phyloP scores from a whole-genome alignment of 2,888 invertebrate genomes.

The Conops quadrifasciatus region DNA sequence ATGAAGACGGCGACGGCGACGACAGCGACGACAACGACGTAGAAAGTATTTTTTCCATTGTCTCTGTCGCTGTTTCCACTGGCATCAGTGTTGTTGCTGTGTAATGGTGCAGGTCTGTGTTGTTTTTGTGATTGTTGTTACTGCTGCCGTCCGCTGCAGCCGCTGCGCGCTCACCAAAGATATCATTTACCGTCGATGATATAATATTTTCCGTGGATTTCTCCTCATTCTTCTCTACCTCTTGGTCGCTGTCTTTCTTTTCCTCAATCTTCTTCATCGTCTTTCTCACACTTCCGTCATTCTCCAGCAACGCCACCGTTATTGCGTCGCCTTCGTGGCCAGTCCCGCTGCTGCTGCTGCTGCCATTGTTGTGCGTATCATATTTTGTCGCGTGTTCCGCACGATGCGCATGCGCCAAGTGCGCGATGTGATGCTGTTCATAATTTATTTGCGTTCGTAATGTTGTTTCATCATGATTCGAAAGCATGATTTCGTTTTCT shows the following conservation, averaged over 20 bases:
- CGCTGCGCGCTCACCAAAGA: constrained; percentile 35
- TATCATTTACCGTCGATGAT: constrained; percentile 41
- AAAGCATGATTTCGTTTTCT: constrained; percentile 21
- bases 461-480: constrained; percentile 41
- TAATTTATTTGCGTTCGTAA: constrained; percentile 32
- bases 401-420: constrained; percentile 21
- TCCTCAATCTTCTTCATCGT: background rate
- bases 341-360: background rate
- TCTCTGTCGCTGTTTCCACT: background rate
- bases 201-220: constrained; percentile 41
- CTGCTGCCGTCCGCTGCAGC: background rate
- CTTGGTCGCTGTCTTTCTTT: background rate
- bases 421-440: constrained; percentile 31
- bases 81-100: constrained; percentile 1
- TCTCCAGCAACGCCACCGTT: background rate
- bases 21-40: background rate
- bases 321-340: background rate
- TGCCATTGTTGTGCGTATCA: background rate
- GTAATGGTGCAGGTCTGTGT: background rate
- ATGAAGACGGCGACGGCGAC: background rate
- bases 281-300: background rate
- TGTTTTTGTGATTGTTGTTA: background rate
- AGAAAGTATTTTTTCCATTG: background rate
- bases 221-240: constrained; percentile 49
- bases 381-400: background rate